Evolutionary conservation across 1,140 invertebrate species (phyloP), one percentile per base, ranked within the genome.

Genomic region (Drosophila simulans): DNA sequence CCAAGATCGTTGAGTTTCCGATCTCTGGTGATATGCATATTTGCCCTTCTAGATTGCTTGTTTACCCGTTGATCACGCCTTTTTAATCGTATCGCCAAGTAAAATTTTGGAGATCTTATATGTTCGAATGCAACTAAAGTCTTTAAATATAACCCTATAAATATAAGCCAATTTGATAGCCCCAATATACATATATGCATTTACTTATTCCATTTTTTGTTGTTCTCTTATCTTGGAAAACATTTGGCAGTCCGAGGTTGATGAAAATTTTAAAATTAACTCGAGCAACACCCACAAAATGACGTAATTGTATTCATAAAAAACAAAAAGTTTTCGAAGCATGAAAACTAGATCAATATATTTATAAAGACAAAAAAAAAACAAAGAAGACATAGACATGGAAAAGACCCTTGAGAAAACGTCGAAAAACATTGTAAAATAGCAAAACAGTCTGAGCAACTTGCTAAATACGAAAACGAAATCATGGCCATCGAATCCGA

Each of bases 231-330:
- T 57, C 52, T 70, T 54, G 71, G 80, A 76, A 40, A 70, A 77
- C 55, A 59, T 77, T 37, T 46, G 51, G 49, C 17, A 63, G 27
- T 40, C 13, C 34, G 22, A 27, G 15, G 42, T 12, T 58, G 40
- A 15, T 48, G 43, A 55, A 39, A 42, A 64, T 43, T 43, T 55
- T 77, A 73, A 65, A 80, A 58, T 85, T 78, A 81, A 75, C 77
- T 42, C 34, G 35, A 74, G 58, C 73, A 77, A 63, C 78, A 74
- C 64, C 78, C 83, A 86, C 82, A 63, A 49, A 31, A 70, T 85
- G 81, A 85, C 81, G 81, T 54, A 83, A 82, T 64, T 76, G 51
- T 71, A 72, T 86, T 72, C 69, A 89, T 86, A 88, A 60, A 82
- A 81, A 60, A 77, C 69, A 83, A 77, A 62, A 59, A 69, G 10